phyloP scores from a whole-genome alignment of 2,888 invertebrate species.

The Phyllotreta cruciferae region DNA sequence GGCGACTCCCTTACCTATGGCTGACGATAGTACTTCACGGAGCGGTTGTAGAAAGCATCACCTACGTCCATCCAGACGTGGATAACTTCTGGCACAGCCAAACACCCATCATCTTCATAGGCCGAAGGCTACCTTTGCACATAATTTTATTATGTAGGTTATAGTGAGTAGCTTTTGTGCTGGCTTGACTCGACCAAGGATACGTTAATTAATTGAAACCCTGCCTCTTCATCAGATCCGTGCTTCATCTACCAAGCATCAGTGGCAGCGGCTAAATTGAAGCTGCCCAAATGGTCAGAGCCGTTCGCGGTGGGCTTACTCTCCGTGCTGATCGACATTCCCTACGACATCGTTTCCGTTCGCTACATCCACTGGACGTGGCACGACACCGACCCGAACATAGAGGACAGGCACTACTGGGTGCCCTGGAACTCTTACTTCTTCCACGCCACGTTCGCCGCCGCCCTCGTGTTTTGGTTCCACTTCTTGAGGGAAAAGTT shows the following conservation, averaged over 20 bases:
- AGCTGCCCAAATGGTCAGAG: slow-evolving; percentile 66
- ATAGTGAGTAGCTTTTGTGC: slow-evolving; percentile 46
- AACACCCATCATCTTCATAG: slow-evolving; percentile 74
- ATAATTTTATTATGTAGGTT: slow-evolving; percentile 77
- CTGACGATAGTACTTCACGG: slow-evolving; percentile 76
- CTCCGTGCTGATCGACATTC: slow-evolving; percentile 76
- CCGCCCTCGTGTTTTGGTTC: slow-evolving; percentile 75
- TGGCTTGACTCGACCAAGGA: too few species aligned
- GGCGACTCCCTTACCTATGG: slow-evolving; percentile 79
- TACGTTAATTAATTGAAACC: neutral
- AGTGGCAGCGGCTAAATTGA: slow-evolving; percentile 65
- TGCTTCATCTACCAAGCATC: slow-evolving; percentile 69
- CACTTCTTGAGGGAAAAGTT: slow-evolving; percentile 65
- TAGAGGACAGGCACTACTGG: slow-evolving; percentile 78
- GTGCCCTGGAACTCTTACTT: slow-evolving; percentile 87
- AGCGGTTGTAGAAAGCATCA: slow-evolving; percentile 73
- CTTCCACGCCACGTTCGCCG: slow-evolving; percentile 79
- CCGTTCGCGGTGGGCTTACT: slow-evolving; percentile 74
- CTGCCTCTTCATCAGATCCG: slow-evolving; percentile 59
- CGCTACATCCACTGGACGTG: slow-evolving; percentile 85
- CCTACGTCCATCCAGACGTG: slow-evolving; percentile 74
- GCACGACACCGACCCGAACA: slow-evolving; percentile 79
- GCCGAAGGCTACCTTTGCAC: slow-evolving; percentile 75
- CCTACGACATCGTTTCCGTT: slow-evolving; percentile 80
- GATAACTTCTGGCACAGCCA: slow-evolving; percentile 88